Evolutionary conservation across 92 coral and sea anemone genomes (phyloP).

Genomic region (Palythoa grandiflora): DNA sequence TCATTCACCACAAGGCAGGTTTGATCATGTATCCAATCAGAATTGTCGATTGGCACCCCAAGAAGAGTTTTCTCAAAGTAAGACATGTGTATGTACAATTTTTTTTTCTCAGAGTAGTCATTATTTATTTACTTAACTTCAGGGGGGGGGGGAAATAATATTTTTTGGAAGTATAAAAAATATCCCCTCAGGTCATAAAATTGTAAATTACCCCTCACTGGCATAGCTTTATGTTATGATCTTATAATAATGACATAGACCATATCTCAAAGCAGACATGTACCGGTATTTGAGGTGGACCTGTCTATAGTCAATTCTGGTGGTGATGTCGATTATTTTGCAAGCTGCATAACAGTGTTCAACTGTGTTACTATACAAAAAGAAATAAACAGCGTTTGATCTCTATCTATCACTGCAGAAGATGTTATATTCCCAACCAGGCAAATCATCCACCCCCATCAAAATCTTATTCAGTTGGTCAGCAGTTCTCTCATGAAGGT

Average conservation of each 20-base stretch:
- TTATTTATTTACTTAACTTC: conserved; percentile 15
- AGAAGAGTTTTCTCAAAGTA: conserved; percentile 73
- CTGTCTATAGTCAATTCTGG: conserved; percentile 21
- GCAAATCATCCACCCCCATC: too few relatives aligned
- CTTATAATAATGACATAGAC: conserved; percentile 4
- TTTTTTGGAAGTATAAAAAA: conserved; percentile 12
- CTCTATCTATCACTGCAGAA: conserved; percentile 17
- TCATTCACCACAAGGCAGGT: conserved; percentile 63
- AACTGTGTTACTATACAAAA: conserved; percentile 25
- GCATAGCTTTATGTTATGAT: conserved; percentile 20
- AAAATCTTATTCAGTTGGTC: too few relatives aligned
- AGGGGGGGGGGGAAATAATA: conserved; percentile 18
- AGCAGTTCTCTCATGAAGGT: too few relatives aligned
- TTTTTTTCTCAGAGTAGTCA: conserved; percentile 20
- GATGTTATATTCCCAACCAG: background rate
- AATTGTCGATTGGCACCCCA: conserved; percentile 76
- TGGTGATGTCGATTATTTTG: background rate
- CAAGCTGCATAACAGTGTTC: background rate
- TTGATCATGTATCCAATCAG: conserved; percentile 75
- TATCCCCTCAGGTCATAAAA: conserved; percentile 17
- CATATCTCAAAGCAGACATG: conserved; percentile 25
- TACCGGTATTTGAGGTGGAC: conserved; percentile 23
- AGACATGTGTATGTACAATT: conserved; percentile 9
- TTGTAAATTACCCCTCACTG: conserved; percentile 20
- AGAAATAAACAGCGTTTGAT: conserved; percentile 19